Evolutionary conservation across 2,113 vertebrate species (phyloP).

Genomic region (Lampris incognitus): DNA sequence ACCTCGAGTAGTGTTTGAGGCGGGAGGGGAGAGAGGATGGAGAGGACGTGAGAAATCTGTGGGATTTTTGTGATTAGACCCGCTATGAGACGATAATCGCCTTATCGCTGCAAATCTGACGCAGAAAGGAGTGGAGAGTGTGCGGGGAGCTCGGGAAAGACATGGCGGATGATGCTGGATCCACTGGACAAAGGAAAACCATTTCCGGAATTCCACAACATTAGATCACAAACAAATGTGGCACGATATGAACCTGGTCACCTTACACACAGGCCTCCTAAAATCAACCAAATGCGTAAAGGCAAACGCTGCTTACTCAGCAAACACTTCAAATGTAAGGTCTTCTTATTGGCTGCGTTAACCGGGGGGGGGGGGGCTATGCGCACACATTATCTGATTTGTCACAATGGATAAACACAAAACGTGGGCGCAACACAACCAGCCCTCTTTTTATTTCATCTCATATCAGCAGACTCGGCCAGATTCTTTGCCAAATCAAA

Average conservation of each 20-base stretch:
- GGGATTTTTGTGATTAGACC: background rate
- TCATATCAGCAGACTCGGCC: slow-evolving; percentile 51
- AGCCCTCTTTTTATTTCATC: slow-evolving; percentile 54
- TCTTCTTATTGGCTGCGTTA: too few species aligned
- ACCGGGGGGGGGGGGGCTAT: background rate
- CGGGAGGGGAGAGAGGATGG: background rate
- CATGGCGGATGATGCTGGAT: background rate
- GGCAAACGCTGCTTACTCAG: slow-evolving; percentile 12
- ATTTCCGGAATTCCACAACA: background rate
- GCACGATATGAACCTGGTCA: background rate
- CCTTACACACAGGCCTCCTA: background rate
- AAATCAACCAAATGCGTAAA: background rate
- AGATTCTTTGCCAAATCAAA: slow-evolving; percentile 59
- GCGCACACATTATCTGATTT: slow-evolving; percentile 30
- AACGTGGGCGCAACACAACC: slow-evolving; percentile 28
- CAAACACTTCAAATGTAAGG: background rate
- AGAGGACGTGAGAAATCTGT: background rate
- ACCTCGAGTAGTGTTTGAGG: background rate
- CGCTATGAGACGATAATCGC: background rate
- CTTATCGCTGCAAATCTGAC: background rate
- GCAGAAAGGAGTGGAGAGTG: background rate
- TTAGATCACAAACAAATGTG: background rate
- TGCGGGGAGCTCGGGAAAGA: background rate
- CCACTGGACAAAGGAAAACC: background rate
- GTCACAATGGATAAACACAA: slow-evolving; percentile 43